These are phyloP conservation scores for Brachyistius frenatus DNA, from an alignment of 2,113 vertebrate species.

Conservation along the genomic window DNA sequence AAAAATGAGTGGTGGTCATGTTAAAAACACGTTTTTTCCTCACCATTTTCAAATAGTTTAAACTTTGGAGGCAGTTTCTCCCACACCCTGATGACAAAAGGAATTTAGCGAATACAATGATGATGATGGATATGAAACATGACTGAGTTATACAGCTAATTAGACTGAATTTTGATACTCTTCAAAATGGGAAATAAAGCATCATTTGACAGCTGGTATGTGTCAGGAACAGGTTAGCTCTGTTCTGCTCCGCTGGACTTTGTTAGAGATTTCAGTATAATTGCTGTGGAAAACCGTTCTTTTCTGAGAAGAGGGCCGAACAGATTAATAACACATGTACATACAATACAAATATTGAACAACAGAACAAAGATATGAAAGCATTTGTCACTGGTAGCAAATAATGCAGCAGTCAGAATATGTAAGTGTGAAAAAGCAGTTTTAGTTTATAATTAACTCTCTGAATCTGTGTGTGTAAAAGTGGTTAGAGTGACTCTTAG, in stretches of 20 bases:
- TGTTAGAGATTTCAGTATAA: constrained; percentile 65
- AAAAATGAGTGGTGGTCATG: constrained; percentile 14
- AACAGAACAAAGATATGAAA: background rate
- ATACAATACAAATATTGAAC: background rate
- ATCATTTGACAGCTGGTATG: constrained; percentile 35
- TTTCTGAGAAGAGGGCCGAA: constrained; percentile 36
- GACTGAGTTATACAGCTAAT: background rate
- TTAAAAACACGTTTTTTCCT: constrained; percentile 1
- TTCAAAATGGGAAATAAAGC: constrained; percentile 8
- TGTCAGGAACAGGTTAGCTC: constrained; percentile 43
- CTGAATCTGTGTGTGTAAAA: constrained; percentile 36
- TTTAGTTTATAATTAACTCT: constrained; percentile 43
- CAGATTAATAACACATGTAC: constrained; percentile 65
- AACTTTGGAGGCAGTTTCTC: background rate
- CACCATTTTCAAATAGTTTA: background rate
- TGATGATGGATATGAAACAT: background rate
- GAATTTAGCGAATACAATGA: background rate
- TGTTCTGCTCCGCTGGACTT: constrained; percentile 54
- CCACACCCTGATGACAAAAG: background rate
- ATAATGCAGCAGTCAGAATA: background rate
- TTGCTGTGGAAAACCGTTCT: constrained; percentile 53
- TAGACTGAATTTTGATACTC: background rate
- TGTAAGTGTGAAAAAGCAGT: background rate
- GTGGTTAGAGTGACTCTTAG: constrained; percentile 40
- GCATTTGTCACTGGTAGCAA: background rate